Evolutionary conservation across 92 coral and sea anemone species (phyloP).

Genomic region (Heliopora coerulea): DNA sequence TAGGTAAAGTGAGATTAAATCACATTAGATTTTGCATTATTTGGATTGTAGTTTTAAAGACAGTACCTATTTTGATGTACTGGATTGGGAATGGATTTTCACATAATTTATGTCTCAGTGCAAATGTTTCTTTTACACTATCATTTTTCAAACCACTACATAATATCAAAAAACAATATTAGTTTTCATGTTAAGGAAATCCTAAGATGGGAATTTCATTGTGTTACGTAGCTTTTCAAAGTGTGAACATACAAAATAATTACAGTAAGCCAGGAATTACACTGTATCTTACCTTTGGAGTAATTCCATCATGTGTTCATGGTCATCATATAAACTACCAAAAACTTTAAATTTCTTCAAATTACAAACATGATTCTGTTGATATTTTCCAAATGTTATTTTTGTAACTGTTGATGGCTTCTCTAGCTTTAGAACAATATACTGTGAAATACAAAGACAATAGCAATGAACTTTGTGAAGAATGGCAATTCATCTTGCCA

Average conservation of each 20-base stretch:
- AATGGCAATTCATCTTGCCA: too few species aligned
- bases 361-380: constrained; percentile 93
- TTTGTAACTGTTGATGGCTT: constrained; percentile 78
- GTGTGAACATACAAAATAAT: neutral
- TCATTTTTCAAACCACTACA: constrained; percentile 93
- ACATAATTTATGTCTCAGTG: constrained; percentile 80
- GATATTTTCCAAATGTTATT: constrained; percentile 90
- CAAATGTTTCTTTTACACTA: constrained; percentile 72
- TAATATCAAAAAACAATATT: neutral
- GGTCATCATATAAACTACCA: constrained; percentile 83
- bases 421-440: constrained; percentile 73
- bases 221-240: neutral
- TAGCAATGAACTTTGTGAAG: neutral
- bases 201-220: neutral
- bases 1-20: neutral
- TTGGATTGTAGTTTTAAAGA: too few species aligned
- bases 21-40: too few species aligned
- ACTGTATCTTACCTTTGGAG: constrained; percentile 75
- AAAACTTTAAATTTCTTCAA: constrained; percentile 86
- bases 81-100: constrained; percentile 78
- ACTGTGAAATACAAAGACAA: constrained; percentile 45
- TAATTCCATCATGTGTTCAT: constrained; percentile 85
- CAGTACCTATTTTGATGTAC: constrained; percentile 74
- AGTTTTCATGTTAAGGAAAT: neutral
- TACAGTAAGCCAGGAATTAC: neutral